Percentiles rank a stretch among this genome's conserved stretches.
These are phyloP conservation scores for Aphrophora alni DNA, from an alignment of 2,888 invertebrate genomes.

Conservation along the genomic window DNA sequence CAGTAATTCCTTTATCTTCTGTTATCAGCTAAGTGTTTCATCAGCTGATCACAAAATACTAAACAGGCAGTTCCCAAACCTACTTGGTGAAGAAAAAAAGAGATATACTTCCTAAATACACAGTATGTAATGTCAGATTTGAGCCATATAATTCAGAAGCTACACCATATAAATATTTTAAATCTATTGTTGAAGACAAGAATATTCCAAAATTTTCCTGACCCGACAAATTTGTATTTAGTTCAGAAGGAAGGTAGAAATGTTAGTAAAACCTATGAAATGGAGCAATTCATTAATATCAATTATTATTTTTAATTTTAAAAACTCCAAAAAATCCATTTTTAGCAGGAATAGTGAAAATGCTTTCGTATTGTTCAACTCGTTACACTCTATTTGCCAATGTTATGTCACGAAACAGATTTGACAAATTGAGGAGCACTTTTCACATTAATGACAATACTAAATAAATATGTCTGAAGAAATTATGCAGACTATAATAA, in stretches of 20 bases:
- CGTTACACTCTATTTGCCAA: slow-evolving; percentile 48
- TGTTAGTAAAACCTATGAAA: slow-evolving; percentile 45
- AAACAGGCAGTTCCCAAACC: too few relatives aligned
- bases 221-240: slow-evolving; percentile 27
- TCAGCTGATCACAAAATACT: too few relatives aligned
- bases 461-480: slow-evolving; percentile 7
- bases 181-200: slow-evolving; percentile 9
- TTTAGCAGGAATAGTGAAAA: slow-evolving; percentile 45
- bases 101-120: too few relatives aligned
- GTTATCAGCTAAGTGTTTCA: too few relatives aligned
- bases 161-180: slow-evolving; percentile 16
- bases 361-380: slow-evolving; percentile 47
- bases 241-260: slow-evolving; percentile 42
- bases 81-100: too few relatives aligned
- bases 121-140: too few relatives aligned
- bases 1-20: too few relatives aligned
- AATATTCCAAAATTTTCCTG: background rate
- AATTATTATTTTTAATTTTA: too few relatives aligned
- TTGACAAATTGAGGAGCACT: slow-evolving; percentile 41
- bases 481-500: slow-evolving; percentile 45
- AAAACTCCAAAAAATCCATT: too few relatives aligned
- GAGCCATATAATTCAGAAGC: too few relatives aligned
- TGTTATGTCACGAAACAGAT: slow-evolving; percentile 48
- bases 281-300: slow-evolving; percentile 47
- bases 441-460: slow-evolving; percentile 39